phyloP scores from a whole-genome alignment of 2,888 invertebrate species.

The Clepsis dumicolana region DNA sequence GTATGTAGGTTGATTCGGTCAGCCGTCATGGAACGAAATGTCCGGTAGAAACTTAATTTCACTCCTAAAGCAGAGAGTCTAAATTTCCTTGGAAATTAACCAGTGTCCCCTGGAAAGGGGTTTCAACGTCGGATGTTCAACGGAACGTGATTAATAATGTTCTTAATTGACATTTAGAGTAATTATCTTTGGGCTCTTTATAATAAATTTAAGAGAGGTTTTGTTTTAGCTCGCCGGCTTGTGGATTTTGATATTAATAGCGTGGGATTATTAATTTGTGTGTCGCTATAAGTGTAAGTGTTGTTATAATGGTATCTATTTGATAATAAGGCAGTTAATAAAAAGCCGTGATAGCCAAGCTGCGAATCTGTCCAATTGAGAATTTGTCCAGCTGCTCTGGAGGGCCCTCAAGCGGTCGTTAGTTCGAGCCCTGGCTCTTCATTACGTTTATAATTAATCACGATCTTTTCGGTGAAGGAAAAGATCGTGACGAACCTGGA shows the following conservation, averaged over 20 bases:
- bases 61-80: neutral
- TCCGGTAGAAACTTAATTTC: neutral
- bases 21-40: slow-evolving; percentile 3
- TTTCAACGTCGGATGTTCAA: slow-evolving; percentile 37
- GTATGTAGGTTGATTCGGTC: slow-evolving; percentile 41
- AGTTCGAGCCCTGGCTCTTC: too few species aligned
- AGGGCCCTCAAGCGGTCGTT: too few species aligned
- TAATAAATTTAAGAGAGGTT: slow-evolving; percentile 31
- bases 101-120: slow-evolving; percentile 30
- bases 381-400: too few species aligned
- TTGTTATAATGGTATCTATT: too few species aligned
- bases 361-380: too few species aligned
- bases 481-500: too few species aligned
- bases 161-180: slow-evolving; percentile 43
- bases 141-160: slow-evolving; percentile 42
- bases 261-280: neutral
- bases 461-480: too few species aligned
- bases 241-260: slow-evolving; percentile 21
- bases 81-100: neutral
- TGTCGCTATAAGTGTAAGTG: too few species aligned
- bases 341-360: too few species aligned
- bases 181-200: slow-evolving; percentile 41
- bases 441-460: too few species aligned
- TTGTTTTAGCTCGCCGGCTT: slow-evolving; percentile 23
- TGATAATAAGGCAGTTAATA: too few species aligned